Conservation (phyloP, 2,797 vertebrate species). For the Phoxinus dragarum region DNA sequence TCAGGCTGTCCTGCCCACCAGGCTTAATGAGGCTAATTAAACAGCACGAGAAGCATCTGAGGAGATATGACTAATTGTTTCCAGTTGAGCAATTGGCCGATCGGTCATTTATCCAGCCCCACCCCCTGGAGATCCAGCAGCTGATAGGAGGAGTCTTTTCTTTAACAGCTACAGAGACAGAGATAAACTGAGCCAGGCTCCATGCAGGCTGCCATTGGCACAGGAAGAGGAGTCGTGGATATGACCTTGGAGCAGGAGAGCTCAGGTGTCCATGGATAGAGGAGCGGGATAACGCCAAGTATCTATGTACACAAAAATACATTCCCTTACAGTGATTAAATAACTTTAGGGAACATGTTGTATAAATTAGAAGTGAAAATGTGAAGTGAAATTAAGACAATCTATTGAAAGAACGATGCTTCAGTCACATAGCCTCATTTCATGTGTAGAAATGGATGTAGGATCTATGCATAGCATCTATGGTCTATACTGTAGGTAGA, state of each 20-base stretch:
- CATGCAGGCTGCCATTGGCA: slow-evolving; percentile 53
- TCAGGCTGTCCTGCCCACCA: slow-evolving; percentile 51
- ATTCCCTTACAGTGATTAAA: slow-evolving; percentile 12
- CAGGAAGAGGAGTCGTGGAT: slow-evolving; percentile 42
- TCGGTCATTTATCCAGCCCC: slow-evolving; percentile 52
- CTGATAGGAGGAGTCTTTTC: slow-evolving; percentile 56
- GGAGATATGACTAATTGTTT: slow-evolving; percentile 63
- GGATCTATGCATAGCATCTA: not conserved
- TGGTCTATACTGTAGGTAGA: slow-evolving; percentile 31
- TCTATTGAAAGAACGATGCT: not conserved
- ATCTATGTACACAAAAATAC: slow-evolving; percentile 52
- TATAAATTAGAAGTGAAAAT: not conserved
- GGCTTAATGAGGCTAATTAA: slow-evolving; percentile 62
- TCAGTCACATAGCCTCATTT: not conserved
- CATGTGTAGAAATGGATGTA: not conserved
- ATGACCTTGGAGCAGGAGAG: slow-evolving; percentile 59
- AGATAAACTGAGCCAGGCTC: slow-evolving; percentile 61
- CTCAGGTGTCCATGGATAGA: slow-evolving; percentile 64
- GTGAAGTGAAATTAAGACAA: not conserved
- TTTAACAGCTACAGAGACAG: slow-evolving; percentile 49
- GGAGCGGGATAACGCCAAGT: slow-evolving; percentile 17
- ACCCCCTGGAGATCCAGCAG: slow-evolving; percentile 46
- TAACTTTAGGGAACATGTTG: not conserved
- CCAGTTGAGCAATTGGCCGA: slow-evolving; percentile 47
- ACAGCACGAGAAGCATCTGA: slow-evolving; percentile 51